A percentile compares a stretch with the other conserved stretches of the same genome.
These are phyloP conservation scores for Paradisaea rubra DNA, from an alignment of 2,113 vertebrate species.

Conservation along the genomic window DNA sequence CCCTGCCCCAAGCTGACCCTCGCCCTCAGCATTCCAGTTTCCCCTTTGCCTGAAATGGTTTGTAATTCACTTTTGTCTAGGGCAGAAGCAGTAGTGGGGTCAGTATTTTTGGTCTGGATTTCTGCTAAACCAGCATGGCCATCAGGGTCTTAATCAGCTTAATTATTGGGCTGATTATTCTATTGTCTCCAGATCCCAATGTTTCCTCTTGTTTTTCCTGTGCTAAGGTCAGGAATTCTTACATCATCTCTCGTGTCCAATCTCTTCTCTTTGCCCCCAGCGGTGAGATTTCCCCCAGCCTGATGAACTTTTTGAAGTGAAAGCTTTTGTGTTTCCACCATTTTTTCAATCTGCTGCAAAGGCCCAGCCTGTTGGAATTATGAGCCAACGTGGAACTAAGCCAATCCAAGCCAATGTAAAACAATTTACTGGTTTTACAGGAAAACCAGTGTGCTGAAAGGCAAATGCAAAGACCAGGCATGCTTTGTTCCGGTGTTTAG, in stretches of 20 bases:
- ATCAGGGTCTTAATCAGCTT: neutral
- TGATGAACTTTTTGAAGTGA: neutral
- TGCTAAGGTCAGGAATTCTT: conserved; percentile 25
- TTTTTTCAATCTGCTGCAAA: neutral
- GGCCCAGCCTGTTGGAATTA: neutral
- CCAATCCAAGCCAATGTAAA: neutral
- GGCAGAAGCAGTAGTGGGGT: neutral
- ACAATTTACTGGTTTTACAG: neutral
- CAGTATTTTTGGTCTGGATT: neutral
- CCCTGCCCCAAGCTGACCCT: neutral
- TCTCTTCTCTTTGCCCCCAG: neutral
- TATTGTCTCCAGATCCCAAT: neutral
- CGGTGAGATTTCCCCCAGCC: neutral
- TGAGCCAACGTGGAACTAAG: neutral
- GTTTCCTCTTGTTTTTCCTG: conserved; percentile 49
- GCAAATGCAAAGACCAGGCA: neutral
- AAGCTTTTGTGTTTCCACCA: neutral
- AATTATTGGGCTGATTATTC: conserved; percentile 3
- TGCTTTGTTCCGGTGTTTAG: neutral
- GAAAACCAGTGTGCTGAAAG: neutral
- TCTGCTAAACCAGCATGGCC: neutral
- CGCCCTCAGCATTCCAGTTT: neutral
- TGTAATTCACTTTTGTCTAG: neutral
- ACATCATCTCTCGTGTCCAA: neutral
- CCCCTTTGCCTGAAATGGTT: neutral